These are phyloP conservation scores for Asarcornis scutulata DNA, from an alignment of 2,113 vertebrate genomes.

Conservation along the genomic window DNA sequence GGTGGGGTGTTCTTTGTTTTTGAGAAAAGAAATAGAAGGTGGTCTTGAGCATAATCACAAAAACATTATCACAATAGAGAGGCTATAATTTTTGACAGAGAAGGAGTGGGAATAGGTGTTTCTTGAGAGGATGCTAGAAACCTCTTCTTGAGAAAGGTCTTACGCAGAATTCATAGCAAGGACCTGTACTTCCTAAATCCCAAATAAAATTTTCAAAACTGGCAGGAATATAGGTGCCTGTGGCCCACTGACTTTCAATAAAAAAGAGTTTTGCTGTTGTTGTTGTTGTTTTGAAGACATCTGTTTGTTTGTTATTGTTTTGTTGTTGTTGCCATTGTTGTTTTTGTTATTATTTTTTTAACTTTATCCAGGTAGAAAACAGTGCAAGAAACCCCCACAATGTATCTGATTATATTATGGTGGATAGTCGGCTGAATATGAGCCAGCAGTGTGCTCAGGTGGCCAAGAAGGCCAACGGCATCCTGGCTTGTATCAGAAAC, in stretches of 20 bases:
- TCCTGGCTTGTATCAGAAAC: too few relatives aligned
- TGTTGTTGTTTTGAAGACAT: not conserved
- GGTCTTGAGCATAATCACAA: not conserved
- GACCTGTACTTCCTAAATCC: not conserved
- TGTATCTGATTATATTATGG: not conserved
- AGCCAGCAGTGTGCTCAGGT: too few relatives aligned
- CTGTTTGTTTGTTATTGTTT: too few relatives aligned
- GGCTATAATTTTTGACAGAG: not conserved
- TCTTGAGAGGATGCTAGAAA: not conserved
- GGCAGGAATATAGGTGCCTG: accelerated
- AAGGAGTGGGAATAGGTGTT: not conserved
- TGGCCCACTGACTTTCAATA: not conserved
- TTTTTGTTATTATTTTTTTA: too few relatives aligned
- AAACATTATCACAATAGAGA: not conserved
- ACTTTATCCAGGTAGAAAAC: not conserved
- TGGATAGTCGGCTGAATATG: too few relatives aligned
- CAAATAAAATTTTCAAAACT: not conserved
- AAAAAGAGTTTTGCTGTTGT: not conserved
- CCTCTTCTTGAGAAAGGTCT: not conserved
- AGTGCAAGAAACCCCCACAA: not conserved
- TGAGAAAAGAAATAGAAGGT: not conserved
- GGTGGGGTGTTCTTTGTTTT: too few relatives aligned
- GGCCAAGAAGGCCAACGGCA: too few relatives aligned
- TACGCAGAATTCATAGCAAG: not conserved
- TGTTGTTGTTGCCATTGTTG: too few relatives aligned